Evolutionary conservation across 35 echinoderm and acorn worm genomes (phyloP).

Genomic region (Hemicentrotus pulcherrimus): DNA sequence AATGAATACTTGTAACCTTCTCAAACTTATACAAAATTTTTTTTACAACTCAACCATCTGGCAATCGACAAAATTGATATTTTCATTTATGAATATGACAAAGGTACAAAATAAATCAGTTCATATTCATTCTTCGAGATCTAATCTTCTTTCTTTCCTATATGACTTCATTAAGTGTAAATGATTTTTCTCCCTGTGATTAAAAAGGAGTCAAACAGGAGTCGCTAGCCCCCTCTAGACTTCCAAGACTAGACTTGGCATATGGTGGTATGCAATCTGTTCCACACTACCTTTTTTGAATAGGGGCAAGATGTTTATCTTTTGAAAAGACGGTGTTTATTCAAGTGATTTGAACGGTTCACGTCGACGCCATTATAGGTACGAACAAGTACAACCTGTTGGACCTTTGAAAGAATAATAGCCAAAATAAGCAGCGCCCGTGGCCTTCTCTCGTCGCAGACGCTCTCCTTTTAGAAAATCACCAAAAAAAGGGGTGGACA

Average conservation of each 20-base stretch:
- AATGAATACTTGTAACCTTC: background rate
- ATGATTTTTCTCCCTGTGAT: background rate
- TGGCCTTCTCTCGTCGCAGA: background rate
- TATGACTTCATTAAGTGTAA: background rate
- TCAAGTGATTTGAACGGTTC: background rate
- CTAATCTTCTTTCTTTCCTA: background rate
- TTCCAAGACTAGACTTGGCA: background rate
- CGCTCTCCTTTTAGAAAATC: background rate
- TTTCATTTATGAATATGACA: background rate
- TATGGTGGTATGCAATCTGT: background rate
- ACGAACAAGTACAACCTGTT: background rate
- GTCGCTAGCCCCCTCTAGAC: background rate
- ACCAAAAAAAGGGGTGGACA: too few relatives aligned
- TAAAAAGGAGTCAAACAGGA: background rate
- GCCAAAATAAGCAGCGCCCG: background rate
- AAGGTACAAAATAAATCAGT: background rate
- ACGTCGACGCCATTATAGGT: background rate
- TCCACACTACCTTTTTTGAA: background rate
- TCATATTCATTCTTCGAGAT: background rate
- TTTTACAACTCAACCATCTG: background rate
- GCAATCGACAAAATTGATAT: background rate
- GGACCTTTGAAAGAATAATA: conserved; percentile 2
- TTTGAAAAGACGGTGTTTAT: conserved; percentile 8
- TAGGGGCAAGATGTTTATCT: background rate
- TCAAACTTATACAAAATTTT: background rate